These are phyloP conservation scores for Aphaenogaster floridana DNA, from an alignment of 1,140 invertebrate species.

Conservation along the genomic window DNA sequence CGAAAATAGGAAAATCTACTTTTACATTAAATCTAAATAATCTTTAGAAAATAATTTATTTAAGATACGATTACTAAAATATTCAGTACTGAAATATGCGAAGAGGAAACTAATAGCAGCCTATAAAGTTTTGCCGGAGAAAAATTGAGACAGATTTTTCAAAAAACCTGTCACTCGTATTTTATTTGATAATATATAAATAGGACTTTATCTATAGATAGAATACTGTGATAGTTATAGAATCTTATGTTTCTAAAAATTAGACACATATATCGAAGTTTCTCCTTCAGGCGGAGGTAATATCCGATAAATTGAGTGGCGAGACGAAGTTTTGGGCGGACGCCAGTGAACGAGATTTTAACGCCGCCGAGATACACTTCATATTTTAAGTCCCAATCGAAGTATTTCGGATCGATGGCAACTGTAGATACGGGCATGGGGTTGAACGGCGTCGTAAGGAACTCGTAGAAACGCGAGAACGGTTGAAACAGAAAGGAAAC, in stretches of 20 bases:
- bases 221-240: not conserved
- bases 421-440: slow-evolving; percentile 15
- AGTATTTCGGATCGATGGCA: slow-evolving; percentile 41
- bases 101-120: not conserved
- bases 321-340: slow-evolving; percentile 44
- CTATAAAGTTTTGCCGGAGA: not conserved
- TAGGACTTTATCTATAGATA: not conserved
- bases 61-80: not conserved
- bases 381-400: slow-evolving; percentile 57
- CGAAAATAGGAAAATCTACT: not conserved
- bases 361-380: slow-evolving; percentile 49
- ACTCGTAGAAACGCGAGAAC: not conserved
- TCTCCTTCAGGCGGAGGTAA: not conserved
- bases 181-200: not conserved
- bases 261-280: not conserved
- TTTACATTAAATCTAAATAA: slow-evolving; percentile 26
- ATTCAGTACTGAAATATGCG: not conserved
- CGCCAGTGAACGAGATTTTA: slow-evolving; percentile 59
- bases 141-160: not conserved
- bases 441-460: slow-evolving; percentile 17
- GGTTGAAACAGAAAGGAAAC: slow-evolving; percentile 30
- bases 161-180: not conserved
- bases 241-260: slow-evolving; percentile 21
- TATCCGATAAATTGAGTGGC: slow-evolving; percentile 41
- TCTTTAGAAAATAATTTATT: not conserved